Percentiles rank a stretch among this genome's conserved stretches.
phyloP scores from a whole-genome alignment of 2,113 vertebrate species.

The Podilymbus podiceps region DNA sequence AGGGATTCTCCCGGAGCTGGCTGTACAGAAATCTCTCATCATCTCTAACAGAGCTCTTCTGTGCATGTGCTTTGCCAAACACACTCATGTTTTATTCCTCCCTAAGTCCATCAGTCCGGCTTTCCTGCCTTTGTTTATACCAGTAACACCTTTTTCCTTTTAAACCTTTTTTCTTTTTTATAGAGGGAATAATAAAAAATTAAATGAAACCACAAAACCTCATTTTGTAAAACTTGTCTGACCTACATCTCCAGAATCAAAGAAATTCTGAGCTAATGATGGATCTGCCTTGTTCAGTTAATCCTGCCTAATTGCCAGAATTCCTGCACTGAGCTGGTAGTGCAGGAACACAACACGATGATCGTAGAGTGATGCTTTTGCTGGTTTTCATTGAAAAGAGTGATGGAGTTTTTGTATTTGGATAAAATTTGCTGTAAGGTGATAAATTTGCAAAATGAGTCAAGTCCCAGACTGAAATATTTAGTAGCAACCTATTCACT shows the following conservation, averaged over 20 bases:
- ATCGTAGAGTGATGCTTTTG: background rate
- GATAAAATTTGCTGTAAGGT: background rate
- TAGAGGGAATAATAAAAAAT: background rate
- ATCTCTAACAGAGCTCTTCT: background rate
- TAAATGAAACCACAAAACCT: background rate
- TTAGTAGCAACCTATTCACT: background rate
- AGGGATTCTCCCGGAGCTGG: background rate
- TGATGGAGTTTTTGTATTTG: background rate
- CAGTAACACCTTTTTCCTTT: background rate
- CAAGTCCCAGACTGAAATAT: background rate
- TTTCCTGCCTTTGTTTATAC: background rate
- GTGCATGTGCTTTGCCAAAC: background rate
- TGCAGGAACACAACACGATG: background rate
- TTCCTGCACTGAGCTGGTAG: background rate
- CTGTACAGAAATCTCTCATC: background rate
- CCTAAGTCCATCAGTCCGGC: background rate
- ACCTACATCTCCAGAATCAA: background rate
- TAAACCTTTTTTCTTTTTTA: background rate
- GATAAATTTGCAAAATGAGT: background rate
- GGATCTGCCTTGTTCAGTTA: background rate
- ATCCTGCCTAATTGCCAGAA: background rate
- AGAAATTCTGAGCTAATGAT: background rate
- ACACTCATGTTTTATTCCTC: background rate
- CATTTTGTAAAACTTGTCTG: constrained; percentile 17
- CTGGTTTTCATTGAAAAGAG: background rate